Base-by-base conservation (phyloP, 2,888 invertebrate genomes). In the Eristalinus sepulchralis region DNA sequence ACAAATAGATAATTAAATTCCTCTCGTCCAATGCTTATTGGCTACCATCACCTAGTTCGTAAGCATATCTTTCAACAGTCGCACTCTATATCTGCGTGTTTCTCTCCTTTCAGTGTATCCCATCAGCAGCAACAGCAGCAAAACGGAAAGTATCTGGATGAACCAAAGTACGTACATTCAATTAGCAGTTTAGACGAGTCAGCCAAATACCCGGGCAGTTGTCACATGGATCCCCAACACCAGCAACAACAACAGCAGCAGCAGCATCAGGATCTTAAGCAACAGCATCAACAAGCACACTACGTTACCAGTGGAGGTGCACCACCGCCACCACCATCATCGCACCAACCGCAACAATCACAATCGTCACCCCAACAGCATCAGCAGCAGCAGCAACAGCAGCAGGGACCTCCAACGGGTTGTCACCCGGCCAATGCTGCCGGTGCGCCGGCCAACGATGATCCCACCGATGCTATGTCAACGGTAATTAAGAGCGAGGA, bases 401-500 rank as follows among this genome's bases (percentile, higher is more conserved):
- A 88, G 24, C 89, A 89, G 72, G 89, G 81, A 82, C 75, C 85
- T 33, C 86, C 86, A 34, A 66, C 82, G 75, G 75, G 75, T 34
- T 78, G 78, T 67, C 88, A 84, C 75, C 64, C 86, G 64, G 64
- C 77, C 39, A 83, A 88, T 20, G 83, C 77, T 36, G 73, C 88
- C 20, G 83, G 83, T 66, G 31, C 89, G 55, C 88, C 89, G 33
- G 70, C 66, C 89, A 89, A 83, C 87, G 92, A 90, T 64, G 92
- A 92, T 77, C 89, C 90, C 78, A 90, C 89, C 85, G 90, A 91
- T 55, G 88, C 90, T 88, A 89, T 90, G 84, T 91, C 91, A 89
- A 90, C 91, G 88, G 91, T 92, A 89, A 93, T 93, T 89, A 93
- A 93, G 88, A 92, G 90, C 83, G 92, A 93, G 88, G 92, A 92